Base-by-base conservation (phyloP, 2,113 vertebrate genomes). In the Nyctibius bracteatus region DNA sequence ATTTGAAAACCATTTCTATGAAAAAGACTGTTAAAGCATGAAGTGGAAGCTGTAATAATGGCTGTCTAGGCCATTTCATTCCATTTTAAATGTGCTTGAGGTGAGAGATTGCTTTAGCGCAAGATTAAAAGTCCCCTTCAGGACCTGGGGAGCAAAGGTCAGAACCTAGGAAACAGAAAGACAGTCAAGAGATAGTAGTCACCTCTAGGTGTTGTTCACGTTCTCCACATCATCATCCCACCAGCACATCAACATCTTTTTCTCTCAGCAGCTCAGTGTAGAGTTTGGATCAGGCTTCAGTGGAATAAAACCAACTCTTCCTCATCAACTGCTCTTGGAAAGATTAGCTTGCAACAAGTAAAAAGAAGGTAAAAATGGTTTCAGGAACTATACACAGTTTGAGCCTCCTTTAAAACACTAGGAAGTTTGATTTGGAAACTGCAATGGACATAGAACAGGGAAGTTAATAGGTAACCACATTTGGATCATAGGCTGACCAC, bases 131-230 rank as follows among this genome's bases (percentile, higher is more conserved):
- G 18, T 59, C 22, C 17, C 20, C 8, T 63, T 65, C n/a, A 44
- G 28, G 54, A 77, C 7, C 14, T 10, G 12, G 6, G 9, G 12
- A 62, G 43, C 4, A 66, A 74, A 81, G 31, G 66, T 33, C 35
- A 85, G 65, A 82, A 16, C 14, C 8, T n/a, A 62, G 16, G 22
- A 93, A 70, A 62, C 8, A 41, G 65, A 71, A 66, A 85, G 20
- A 9, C 7, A 25, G 16, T 31, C 41, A 57, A 77, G 19, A 7
- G 31, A 63, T 55, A 4, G 1, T 7, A n/a, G 16, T 33, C 72
- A 61, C 7, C 14, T 73, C 12, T 6, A 73, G 51, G 3, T 14
- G 10, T n/a, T 41, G 5, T 30, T 46, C 5, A 8, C 0, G 0
- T 74, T 82, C n/a, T 68, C 23, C 6, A 41, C 9, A 6, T 88